Conservation (phyloP, 2,888 invertebrate species). For the Argyra leucocephala region DNA sequence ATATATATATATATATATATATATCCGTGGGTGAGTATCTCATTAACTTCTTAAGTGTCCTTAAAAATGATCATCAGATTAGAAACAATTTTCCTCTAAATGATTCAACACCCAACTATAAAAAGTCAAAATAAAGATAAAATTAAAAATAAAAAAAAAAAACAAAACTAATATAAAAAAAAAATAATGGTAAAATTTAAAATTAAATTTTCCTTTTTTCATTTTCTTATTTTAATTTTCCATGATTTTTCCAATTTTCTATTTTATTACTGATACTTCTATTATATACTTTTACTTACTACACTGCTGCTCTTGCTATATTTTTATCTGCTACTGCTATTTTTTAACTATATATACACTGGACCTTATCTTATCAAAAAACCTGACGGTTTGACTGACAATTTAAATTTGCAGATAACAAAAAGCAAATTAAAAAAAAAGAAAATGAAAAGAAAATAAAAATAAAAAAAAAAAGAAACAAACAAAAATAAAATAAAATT, state of each 20-base stretch:
- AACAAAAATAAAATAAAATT: background rate
- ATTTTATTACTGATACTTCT: background rate
- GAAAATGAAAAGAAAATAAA: background rate
- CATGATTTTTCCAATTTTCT: background rate
- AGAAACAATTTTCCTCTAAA: slow-evolving; percentile 1
- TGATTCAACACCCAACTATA: background rate
- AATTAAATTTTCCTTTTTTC: background rate
- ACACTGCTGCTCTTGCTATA: too few relatives aligned
- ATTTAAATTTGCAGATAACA: background rate
- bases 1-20: background rate
- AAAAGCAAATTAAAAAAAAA: background rate
- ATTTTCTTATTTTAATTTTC: background rate
- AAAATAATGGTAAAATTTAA: background rate
- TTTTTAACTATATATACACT: too few relatives aligned
- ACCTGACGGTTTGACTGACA: slow-evolving; percentile 6
- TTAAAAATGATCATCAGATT: slow-evolving; percentile 6
- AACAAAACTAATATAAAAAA: background rate
- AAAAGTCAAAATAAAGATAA: background rate
- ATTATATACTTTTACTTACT: too few relatives aligned
- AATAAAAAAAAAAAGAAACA: background rate
- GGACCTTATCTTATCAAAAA: background rate
- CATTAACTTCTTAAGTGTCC: slow-evolving; percentile 1
- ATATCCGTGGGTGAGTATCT: background rate
- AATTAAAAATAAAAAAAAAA: background rate
- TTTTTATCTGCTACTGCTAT: too few relatives aligned